phyloP scores from a whole-genome alignment of 2,797 vertebrate genomes.

The Thaleichthys pacificus region DNA sequence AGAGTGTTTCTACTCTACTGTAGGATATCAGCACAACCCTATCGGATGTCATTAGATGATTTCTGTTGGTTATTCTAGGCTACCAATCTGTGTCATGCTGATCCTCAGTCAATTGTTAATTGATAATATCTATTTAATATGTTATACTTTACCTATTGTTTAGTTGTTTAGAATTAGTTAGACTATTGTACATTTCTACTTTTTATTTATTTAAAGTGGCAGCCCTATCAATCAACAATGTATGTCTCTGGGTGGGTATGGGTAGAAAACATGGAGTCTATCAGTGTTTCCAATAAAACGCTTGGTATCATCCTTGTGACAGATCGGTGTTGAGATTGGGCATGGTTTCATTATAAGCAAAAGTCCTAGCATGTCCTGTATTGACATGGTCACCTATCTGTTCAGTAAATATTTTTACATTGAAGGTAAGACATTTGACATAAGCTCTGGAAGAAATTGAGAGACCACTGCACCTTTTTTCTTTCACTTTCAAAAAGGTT shows the following conservation, averaged over 20 bases:
- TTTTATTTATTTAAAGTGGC: too few species aligned
- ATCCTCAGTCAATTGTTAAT: neutral
- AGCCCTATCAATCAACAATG: neutral
- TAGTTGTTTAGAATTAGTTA: conserved; percentile 37
- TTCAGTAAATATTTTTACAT: too few species aligned
- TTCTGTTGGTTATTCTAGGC: neutral
- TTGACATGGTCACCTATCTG: neutral
- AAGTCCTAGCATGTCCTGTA: neutral
- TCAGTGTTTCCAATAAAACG: conserved; percentile 17
- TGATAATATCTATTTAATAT: too few species aligned
- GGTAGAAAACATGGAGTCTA: neutral
- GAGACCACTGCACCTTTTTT: too few species aligned
- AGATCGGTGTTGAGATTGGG: neutral
- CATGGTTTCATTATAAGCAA: neutral
- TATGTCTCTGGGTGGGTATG: conserved; percentile 2
- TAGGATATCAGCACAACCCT: conserved; percentile 67
- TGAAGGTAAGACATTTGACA: too few species aligned
- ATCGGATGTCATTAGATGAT: conserved; percentile 35
- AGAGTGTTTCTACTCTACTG: conserved; percentile 63
- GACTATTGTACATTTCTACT: too few species aligned
- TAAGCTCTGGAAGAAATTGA: too few species aligned
- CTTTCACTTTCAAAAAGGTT: too few species aligned
- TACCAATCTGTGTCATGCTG: too few species aligned
- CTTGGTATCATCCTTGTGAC: conserved; percentile 4
- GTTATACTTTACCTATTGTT: too few species aligned